Evolutionary conservation across 2,113 vertebrate species (phyloP).

Genomic region (Synchiropus splendidus): DNA sequence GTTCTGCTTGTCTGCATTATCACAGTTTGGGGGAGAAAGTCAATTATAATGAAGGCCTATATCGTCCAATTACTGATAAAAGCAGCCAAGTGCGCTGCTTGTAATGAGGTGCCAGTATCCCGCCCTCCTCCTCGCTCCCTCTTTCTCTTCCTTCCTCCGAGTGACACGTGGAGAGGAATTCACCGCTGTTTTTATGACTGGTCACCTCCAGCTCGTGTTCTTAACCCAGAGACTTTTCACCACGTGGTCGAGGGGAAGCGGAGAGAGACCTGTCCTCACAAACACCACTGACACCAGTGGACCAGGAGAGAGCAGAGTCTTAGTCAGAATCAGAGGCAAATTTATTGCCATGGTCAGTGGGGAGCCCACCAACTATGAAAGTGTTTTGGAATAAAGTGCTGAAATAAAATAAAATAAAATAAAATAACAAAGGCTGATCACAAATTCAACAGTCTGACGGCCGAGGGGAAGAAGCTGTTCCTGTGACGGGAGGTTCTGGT

Average conservation of each 20-base stretch:
- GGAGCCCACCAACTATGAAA: too few species aligned
- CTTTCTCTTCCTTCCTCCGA: constrained; percentile 49
- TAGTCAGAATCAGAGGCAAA: too few species aligned
- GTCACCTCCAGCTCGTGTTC: constrained; percentile 63
- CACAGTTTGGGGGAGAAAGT: constrained; percentile 96
- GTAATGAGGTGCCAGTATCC: constrained; percentile 99
- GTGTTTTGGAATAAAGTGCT: too few species aligned
- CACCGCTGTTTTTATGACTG: constrained; percentile 70
- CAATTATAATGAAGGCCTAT: constrained; percentile 99
- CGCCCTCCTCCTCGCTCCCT: constrained; percentile 74
- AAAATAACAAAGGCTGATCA: too few species aligned
- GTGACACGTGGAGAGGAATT: constrained; percentile 62
- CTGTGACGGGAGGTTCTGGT: too few species aligned
- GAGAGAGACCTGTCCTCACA: constrained; percentile 5
- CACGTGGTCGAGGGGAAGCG: constrained; percentile 35
- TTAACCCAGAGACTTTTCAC: constrained; percentile 61
- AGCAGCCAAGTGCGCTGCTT: constrained; percentile 89
- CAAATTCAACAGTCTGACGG: too few species aligned
- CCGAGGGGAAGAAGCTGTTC: too few species aligned
- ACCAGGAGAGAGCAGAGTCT: too few species aligned
- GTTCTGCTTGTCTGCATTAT: constrained; percentile 99
- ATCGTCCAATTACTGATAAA: constrained; percentile 99
- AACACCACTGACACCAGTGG: too few species aligned
- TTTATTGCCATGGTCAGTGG: too few species aligned
- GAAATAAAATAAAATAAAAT: too few species aligned